Evolutionary conservation across 30 jellyfish, hydroid and myxozoan genomes (phyloP), one percentile per base, ranked within the genome.

Genomic region (Pelagia noctiluca): DNA sequence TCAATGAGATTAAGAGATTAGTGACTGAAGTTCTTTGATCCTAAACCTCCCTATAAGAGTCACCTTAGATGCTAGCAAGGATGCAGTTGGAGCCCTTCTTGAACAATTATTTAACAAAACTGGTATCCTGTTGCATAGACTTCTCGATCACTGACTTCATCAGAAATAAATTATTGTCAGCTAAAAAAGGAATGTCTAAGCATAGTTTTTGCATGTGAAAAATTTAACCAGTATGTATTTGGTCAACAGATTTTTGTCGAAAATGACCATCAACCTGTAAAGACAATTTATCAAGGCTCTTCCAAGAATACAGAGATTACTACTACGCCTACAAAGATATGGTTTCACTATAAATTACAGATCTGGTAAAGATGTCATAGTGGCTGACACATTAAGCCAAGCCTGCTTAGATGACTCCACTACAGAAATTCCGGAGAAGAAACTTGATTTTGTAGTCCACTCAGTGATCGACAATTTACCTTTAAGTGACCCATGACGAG

Each of bases 91-190:
- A 2, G 92, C 92, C 1, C 32, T 42, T 65, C 57, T 81, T 42
- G 92, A 81, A 50, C 92, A 81, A 68, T 32, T 24, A 26, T 2
- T 23, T 35, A 50, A 71, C 30, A 29, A 57, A 35, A 28, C n/a
- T 84, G 95, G 90, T 31, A 49, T 34, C 96, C 96, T n/a, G 53
- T 86, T 54, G 88, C 94, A 1, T 86, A 86, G 63, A 74, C 94
- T 22, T 76, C 94, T 76, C 95, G 94, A 13, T 25, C 87, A 0
- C 79, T 86, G 54, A 36, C 84, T 31, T 33, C 70, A 3, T 19
- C 89, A 0, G 94, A 76, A 42, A 19, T 47, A 11, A 47, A 64
- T 21, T 86, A 77, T 78, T 64, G 72, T 52, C 88, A 61, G 54
- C 46, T 79, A 18, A 95, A 78, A 77, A 78, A 67, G 83, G 96